Base-by-base conservation (phyloP, 2,113 vertebrate species). In the Alligator mississippiensis region DNA sequence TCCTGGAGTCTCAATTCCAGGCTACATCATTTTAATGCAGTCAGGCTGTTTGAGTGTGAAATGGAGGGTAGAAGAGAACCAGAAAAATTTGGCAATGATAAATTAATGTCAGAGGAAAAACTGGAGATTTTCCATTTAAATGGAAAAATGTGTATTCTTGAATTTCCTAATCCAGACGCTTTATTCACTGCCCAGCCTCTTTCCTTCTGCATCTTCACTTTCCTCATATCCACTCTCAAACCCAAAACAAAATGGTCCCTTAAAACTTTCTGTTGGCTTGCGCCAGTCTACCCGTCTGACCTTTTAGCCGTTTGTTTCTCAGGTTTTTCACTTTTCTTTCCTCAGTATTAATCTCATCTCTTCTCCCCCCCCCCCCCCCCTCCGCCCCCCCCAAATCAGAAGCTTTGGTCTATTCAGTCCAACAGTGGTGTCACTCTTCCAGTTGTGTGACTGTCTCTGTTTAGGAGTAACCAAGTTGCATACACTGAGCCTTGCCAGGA, bases 401-500 rank as follows among this genome's bases (percentile, higher is more conserved):
- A 8, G 60, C 15, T 17, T 22, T 61, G 15, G 19, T 22, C 47
- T 9, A 47, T 47, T 47, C 47, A 47, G 47, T 47, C 47, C 47
- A 47, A 18, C 22, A 18, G 25, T 16, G 54, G 25, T 24, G 54
- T 55, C 74, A 55, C 54, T 19, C 9, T n/a, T 54, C 47, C 54
- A 19, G 9, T 57, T n/a, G 9, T 18, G 75, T 75, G 22, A 77
- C 78, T 1, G 1, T 7, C 13, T 5, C 77, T 0, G 1, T 19
- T 62, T 0, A 0, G 2, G 6, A 68, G 82, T 19, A 38, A 16
- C 76, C 0, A 0, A 22, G 54, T 30, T 30, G 66, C 79, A 0
- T 34, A 28, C 5, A 0, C 38, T 0, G 0, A 5, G 22, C 4
- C 7, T 68, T 55, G 38, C 11, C 9, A 63, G 21, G 28, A 60